phyloP scores from a whole-genome alignment of 2,113 vertebrate species.

The Thamnophis sirtalis region DNA sequence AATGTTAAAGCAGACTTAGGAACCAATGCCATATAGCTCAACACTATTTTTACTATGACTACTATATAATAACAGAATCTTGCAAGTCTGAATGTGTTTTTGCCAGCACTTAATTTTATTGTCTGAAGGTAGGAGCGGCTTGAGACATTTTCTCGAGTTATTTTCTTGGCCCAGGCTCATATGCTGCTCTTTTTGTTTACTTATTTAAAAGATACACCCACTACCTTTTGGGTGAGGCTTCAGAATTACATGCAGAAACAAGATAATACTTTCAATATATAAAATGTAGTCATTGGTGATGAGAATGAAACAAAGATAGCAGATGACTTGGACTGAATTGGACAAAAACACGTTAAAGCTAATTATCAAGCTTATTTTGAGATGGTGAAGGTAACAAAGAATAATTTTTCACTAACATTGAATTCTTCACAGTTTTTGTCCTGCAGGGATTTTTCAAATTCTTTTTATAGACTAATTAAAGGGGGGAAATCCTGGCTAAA shows the following conservation, averaged over 20 bases:
- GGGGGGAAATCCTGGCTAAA: not conserved
- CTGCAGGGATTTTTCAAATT: not conserved
- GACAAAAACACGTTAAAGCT: not conserved
- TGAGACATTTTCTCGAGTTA: not conserved
- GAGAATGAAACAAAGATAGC: not conserved
- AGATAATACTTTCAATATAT: not conserved
- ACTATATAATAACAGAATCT: not conserved
- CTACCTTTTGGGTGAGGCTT: not conserved
- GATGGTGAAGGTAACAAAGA: not conserved
- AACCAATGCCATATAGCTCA: not conserved
- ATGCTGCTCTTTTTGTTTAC: not conserved
- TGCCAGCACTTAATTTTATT: not conserved
- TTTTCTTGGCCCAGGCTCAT: not conserved
- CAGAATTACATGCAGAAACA: not conserved
- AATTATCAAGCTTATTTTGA: not conserved
- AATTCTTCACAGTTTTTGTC: not conserved
- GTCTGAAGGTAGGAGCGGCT: not conserved
- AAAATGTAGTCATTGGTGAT: not conserved
- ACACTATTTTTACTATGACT: not conserved
- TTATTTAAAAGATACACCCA: not conserved
- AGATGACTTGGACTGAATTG: not conserved
- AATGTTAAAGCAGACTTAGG: not conserved
- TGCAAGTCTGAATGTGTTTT: not conserved
- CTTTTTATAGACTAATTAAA: not conserved
- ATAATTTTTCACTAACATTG: not conserved